Conservation (phyloP, 2,797 vertebrate species). For the Phalloptychus januarius region DNA sequence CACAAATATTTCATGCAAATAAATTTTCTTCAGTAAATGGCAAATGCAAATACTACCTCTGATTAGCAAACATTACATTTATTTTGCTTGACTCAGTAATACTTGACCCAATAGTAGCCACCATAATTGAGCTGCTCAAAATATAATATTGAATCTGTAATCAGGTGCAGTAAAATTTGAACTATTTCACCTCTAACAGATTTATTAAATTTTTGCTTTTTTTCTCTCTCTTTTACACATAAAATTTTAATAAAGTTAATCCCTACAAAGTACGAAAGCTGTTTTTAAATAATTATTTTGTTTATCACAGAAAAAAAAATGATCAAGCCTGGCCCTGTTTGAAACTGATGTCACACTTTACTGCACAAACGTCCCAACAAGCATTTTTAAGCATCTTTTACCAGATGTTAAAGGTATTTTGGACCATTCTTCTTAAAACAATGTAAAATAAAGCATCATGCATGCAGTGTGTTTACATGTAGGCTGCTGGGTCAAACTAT, state of each 20-base stretch:
- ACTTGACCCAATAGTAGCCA: not conserved
- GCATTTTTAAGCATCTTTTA: not conserved
- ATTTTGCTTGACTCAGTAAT: not conserved
- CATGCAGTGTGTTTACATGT: not conserved
- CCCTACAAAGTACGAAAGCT: not conserved
- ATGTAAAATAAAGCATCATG: not conserved
- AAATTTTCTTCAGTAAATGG: not conserved
- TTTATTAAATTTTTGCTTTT: not conserved
- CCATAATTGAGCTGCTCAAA: not conserved
- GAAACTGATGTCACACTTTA: not conserved
- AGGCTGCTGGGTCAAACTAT: not conserved
- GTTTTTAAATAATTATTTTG: not conserved
- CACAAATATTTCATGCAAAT: not conserved
- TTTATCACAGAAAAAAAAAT: not conserved
- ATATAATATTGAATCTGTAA: not conserved
- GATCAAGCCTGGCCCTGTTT: not conserved
- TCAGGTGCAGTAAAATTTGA: no score
- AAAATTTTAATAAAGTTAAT: not conserved
- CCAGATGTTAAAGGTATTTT: not conserved
- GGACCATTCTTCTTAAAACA: not conserved
- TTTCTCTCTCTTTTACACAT: not conserved
- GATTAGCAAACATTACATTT: not conserved
- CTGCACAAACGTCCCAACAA: not conserved
- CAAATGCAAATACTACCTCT: not conserved
- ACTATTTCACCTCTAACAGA: not conserved